A percentile compares a stretch with the other conserved stretches of the same genome.
Evolutionary conservation across 2,797 vertebrate genomes (phyloP).

Genomic region (Nannoperca obscura): DNA sequence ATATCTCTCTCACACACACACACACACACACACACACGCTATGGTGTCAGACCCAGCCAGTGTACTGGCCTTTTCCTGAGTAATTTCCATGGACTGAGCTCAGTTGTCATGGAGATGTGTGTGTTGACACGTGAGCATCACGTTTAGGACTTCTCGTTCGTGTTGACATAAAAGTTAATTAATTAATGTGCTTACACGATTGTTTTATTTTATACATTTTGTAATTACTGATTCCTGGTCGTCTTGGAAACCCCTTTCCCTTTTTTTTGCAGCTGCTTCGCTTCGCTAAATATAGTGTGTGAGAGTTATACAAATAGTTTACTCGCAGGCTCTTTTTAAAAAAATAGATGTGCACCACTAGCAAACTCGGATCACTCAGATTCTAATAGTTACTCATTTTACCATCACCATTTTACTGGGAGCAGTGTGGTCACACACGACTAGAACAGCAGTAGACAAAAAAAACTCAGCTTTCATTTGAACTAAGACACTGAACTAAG

Average conservation of each 20-base stretch:
- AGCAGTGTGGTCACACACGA: background rate
- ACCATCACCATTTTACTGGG: background rate
- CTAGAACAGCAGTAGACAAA: background rate
- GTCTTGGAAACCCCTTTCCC: background rate
- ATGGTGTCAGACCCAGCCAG: too few species aligned
- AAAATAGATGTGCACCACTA: background rate
- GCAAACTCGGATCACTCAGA: background rate
- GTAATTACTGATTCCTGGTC: background rate
- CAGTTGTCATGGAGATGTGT: background rate
- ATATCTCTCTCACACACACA: constrained; percentile 7
- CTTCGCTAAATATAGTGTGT: background rate
- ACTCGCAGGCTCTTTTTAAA: too few species aligned
- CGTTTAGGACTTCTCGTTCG: background rate
- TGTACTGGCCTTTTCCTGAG: too few species aligned
- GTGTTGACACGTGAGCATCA: background rate
- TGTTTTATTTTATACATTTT: background rate
- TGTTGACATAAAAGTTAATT: background rate
- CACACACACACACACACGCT: background rate
- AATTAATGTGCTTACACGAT: too few species aligned
- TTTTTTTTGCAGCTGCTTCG: background rate
- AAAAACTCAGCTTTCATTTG: background rate
- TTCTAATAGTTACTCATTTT: background rate
- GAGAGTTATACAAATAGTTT: background rate
- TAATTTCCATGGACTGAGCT: background rate
- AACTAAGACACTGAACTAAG: too few species aligned